Base-by-base conservation (phyloP, 2,113 vertebrate species). In the Amblyornis subalaris region DNA sequence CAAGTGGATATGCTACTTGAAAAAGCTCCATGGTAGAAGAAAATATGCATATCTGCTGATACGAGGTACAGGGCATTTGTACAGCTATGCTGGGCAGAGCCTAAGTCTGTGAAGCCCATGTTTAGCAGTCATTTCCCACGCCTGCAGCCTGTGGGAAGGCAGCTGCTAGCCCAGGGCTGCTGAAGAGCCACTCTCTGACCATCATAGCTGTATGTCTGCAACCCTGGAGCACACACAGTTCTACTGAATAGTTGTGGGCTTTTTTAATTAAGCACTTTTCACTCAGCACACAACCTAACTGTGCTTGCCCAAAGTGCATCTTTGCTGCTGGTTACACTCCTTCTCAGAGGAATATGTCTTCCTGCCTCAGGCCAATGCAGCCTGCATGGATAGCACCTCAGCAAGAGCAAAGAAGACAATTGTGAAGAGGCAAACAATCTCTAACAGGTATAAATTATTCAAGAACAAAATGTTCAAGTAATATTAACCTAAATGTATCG, bases 401-500 rank as follows among this genome's bases (percentile, higher is more conserved):
- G 54, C 71, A 85, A 94, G 67, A 85, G 44, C 7, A 1, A 92
- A 93, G 87, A 90, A 90, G 84, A 93, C 78, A 96, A 33, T 74
- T 50, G 6, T 8, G 38, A 95, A 74, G 60, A 93, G 80, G 53
- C 42, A 95, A n/a, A 61, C 3, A 18, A 71, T 89, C 57, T 88
- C 70, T 81, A 94, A 76, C 76, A 94, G n/a, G 16, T 93, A 96
- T 94, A 97, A 97, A 97, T 97, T 96, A 97, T 97, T 96, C 95
- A 97, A 45, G 93, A 96, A 91, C 10, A 36, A 96, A 97, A 97
- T 86, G 61, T 97, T 96, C 77, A 94, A 96, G 91, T 93, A 96
- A 96, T 96, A 95, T 92, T 96, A 97, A 96, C 80, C 73, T 93
- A 80, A 96, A 96, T 26, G 54, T 96, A 89, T 53, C 16, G 2